A percentile compares a stretch with the other conserved stretches of the same genome.
Evolutionary conservation across 2,888 invertebrate genomes (phyloP).

Genomic region (Nematopogon swammerdamellus): DNA sequence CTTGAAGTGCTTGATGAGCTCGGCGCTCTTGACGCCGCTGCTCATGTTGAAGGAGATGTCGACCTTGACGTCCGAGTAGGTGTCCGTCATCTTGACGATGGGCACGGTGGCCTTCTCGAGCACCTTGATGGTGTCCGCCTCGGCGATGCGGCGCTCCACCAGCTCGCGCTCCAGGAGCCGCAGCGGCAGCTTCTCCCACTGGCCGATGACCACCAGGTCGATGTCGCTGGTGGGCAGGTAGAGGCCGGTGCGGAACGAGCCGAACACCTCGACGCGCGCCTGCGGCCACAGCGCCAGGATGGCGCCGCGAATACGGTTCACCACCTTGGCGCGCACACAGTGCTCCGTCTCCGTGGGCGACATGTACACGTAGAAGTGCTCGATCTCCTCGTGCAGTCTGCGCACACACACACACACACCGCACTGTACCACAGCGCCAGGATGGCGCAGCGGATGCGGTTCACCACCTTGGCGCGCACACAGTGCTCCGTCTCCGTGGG

Average conservation of each 20-base stretch:
- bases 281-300: conserved; percentile 89
- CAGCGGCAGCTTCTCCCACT: conserved; percentile 89
- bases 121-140: conserved; percentile 88
- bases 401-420: conserved; percentile 10
- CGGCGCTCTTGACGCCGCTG: conserved; percentile 95
- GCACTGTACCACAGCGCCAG: conserved; percentile 77
- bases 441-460: conserved; percentile 88
- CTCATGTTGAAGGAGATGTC: conserved; percentile 99
- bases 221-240: conserved; percentile 95
- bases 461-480: conserved; percentile 66
- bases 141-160: conserved; percentile 84
- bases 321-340: conserved; percentile 82
- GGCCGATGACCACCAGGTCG: conserved; percentile 65
- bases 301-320: conserved; percentile 82
- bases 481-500: conserved; percentile 53
- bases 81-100: conserved; percentile 95
- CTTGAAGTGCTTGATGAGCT: conserved; percentile 90
- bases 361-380: conserved; percentile 95
- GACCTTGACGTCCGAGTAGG: conserved; percentile 79
- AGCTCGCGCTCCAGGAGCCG: conserved; percentile 90
- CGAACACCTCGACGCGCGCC: conserved; percentile 95
- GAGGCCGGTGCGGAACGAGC: conserved; percentile 95
- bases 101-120: conserved; percentile 98
- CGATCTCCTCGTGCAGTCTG: conserved; percentile 95
- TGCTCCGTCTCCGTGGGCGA: conserved; percentile 91